A percentile compares a stretch with the other conserved stretches of the same genome.
Conservation (phyloP, 1,140 invertebrate species). For the Plodia interpunctella region DNA sequence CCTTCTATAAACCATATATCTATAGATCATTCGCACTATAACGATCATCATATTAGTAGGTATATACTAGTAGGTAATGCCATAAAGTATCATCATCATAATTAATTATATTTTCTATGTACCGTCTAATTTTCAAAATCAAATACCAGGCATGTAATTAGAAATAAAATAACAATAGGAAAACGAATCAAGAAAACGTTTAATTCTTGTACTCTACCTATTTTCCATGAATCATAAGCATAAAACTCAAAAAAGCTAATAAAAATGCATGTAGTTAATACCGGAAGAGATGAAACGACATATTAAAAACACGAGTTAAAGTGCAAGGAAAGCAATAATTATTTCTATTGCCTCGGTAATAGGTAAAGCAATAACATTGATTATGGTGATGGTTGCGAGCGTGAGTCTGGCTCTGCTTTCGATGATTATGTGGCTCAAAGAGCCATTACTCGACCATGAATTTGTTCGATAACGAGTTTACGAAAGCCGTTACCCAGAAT, state of each 20-base stretch:
- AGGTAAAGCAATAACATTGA: constrained; percentile 16
- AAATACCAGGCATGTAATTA: not conserved
- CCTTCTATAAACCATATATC: too few species aligned
- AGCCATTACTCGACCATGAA: constrained; percentile 28
- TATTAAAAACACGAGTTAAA: constrained; percentile 3
- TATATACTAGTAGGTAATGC: too few species aligned
- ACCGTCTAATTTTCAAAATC: too few species aligned
- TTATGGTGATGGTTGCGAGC: constrained; percentile 33
- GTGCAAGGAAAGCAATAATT: not conserved
- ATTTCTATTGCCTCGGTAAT: constrained; percentile 10
- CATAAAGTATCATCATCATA: too few species aligned
- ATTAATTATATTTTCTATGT: too few species aligned
- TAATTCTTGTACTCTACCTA: too few species aligned
- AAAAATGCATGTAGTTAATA: not conserved
- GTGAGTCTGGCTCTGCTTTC: constrained; percentile 39
- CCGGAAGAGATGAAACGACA: not conserved
- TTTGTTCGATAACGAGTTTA: constrained; percentile 63
- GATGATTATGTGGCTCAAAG: constrained; percentile 40
- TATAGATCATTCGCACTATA: too few species aligned
- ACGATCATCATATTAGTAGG: too few species aligned
- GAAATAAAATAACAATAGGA: not conserved
- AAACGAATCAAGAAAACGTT: not conserved
- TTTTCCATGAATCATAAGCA: not conserved
- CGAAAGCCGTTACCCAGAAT: constrained; percentile 51
- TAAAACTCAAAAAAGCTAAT: not conserved